Conservation (phyloP, 2,888 invertebrate genomes). For the Mythimna ferrago region DNA sequence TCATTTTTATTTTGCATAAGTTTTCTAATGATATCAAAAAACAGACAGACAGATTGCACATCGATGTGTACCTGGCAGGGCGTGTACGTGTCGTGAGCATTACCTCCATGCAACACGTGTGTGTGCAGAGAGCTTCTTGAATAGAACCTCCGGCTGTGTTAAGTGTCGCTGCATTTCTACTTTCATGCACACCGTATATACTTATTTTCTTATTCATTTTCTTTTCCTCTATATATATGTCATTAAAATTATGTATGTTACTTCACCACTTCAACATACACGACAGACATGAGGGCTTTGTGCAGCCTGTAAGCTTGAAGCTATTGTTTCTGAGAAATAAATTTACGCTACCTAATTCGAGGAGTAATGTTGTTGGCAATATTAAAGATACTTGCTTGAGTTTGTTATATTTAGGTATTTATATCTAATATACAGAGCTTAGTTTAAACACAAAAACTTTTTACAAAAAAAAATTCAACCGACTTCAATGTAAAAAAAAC, state of each 20-base stretch:
- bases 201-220: background rate
- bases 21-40: background rate
- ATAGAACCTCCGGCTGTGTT: slow-evolving; percentile 1
- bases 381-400: no score
- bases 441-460: no score
- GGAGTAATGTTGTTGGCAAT: no score
- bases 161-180: background rate
- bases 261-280: background rate
- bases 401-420: no score
- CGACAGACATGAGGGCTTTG: background rate
- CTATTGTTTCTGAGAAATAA: no score
- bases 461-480: no score
- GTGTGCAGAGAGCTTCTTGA: slow-evolving; percentile 2
- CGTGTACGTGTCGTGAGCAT: background rate
- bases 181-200: background rate
- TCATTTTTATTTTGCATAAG: no score
- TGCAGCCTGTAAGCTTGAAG: background rate
- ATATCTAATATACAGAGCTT: no score
- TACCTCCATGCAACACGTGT: background rate
- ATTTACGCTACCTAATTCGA: no score
- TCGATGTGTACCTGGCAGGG: background rate
- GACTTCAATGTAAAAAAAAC: no score
- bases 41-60: background rate
- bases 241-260: background rate
- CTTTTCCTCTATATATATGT: background rate